Conservation (phyloP, 2,888 invertebrate genomes). For the Amphimallon solstitiale region DNA sequence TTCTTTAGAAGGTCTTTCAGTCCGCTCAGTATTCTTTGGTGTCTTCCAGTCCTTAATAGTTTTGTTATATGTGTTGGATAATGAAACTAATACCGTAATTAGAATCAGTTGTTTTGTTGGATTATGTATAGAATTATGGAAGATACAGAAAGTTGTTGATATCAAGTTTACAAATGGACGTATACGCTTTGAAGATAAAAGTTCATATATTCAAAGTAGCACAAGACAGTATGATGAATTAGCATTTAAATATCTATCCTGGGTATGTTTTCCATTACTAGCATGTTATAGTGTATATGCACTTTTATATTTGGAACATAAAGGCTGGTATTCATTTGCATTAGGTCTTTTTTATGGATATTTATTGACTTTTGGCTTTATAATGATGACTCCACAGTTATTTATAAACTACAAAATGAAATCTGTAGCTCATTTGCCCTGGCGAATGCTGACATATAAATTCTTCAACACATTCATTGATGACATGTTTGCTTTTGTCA, state of each 20-base stretch:
- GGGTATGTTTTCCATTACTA: conserved; percentile 94
- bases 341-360: conserved; percentile 98
- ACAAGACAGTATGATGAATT: conserved; percentile 94
- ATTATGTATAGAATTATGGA: conserved; percentile 97
- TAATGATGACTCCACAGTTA: conserved; percentile 99
- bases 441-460: conserved; percentile 99
- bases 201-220: conserved; percentile 94
- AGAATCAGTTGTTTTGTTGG: conserved; percentile 94
- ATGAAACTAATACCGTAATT: conserved; percentile 97
- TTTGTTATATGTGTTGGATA: conserved; percentile 95
- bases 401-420: conserved; percentile 99
- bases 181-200: conserved; percentile 89
- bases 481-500: conserved; percentile 99
- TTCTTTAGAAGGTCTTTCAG: conserved; percentile 96
- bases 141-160: conserved; percentile 96
- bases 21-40: conserved; percentile 97
- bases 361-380: conserved; percentile 97
- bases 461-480: conserved; percentile 99
- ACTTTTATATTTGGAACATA: conserved; percentile 94
- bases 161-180: conserved; percentile 84
- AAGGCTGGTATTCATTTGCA: conserved; percentile 99
- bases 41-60: conserved; percentile 98
- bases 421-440: conserved; percentile 98
- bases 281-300: conserved; percentile 96
- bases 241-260: conserved; percentile 96